These are phyloP conservation scores for Elephantulus edwardii DNA, from an alignment of 2,113 vertebrate species.

Conservation along the genomic window DNA sequence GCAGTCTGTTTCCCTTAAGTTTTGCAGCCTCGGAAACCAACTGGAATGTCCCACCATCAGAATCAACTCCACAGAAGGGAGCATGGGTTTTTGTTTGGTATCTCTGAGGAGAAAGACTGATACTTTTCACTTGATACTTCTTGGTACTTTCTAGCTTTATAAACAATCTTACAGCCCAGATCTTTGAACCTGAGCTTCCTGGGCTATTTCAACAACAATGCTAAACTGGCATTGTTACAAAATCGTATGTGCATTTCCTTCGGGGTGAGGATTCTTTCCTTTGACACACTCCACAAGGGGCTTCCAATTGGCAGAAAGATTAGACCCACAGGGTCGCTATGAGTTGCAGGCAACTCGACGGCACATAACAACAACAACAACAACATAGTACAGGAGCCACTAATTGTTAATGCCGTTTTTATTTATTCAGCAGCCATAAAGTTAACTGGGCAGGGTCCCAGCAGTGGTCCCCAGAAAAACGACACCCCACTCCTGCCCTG, in stretches of 20 bases:
- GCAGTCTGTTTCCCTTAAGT: too few species aligned
- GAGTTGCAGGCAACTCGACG: too few species aligned
- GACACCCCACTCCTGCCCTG: background rate
- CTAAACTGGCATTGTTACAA: background rate
- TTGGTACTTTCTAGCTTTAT: background rate
- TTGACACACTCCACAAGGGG: background rate
- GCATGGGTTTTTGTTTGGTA: too few species aligned
- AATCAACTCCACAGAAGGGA: too few species aligned
- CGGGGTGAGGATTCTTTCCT: background rate
- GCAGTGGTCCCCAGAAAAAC: constrained; percentile 20
- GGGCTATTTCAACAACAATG: background rate
- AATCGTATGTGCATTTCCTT: background rate
- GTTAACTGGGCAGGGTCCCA: background rate
- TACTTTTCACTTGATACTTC: background rate
- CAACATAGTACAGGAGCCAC: too few species aligned
- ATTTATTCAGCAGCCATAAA: background rate
- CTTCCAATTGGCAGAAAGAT: background rate
- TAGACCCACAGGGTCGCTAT: background rate
- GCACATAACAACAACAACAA: too few species aligned
- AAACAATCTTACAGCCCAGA: background rate
- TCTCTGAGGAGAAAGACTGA: background rate
- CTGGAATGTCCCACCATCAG: too few species aligned
- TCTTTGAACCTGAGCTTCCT: background rate
- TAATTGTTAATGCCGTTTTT: constrained; percentile 11
- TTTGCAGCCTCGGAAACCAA: too few species aligned